Base-by-base conservation (phyloP, 2,888 invertebrate species). In the Sympetrum striolatum region DNA sequence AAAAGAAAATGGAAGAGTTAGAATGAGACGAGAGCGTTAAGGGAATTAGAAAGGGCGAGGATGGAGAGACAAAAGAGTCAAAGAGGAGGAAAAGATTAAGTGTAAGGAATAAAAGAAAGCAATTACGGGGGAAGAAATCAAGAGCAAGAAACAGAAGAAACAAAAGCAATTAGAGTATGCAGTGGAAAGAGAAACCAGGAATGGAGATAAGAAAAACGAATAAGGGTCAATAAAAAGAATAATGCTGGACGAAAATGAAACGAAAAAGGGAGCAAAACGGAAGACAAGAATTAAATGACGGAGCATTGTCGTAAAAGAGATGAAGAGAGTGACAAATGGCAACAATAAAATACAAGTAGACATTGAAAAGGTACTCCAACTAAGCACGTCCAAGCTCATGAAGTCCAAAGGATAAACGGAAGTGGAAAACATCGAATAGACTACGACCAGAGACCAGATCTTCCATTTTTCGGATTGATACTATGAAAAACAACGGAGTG, bases 191-290 rank as follows among this genome's bases (percentile, higher is more conserved):
- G 31, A 64, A 53, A 35, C 1, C 64, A 80, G 91, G 92, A 93
- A 93, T 93, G 92, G 92, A 93, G 93, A 5, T n/a, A 31, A 73
- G 25, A 25, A 31, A 73, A 31, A 73, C 10, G 73, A 12, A 31
- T 25, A 31, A 3, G 8, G n/a, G n/a, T 12, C 2, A 64, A n/a
- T 22, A 10, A 25, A 2, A 25, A 25, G 2, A 25, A n/a, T 5
- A n/a, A 64, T 22, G 2, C 2, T 6, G 25, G 73, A 73, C 2
- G 8, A 18, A 2, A 18, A 53, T 18, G 18, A 18, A 1, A 53
- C 18, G 53, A 53, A 18, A 53, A 15, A 1, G 53, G 15, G 18
- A 18, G 8, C 18, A 18, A 18, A 53, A 1, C 5, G 18, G 18
- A 53, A 18, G 18, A 8, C 44, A 44, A 8, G 44, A 53, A 53